Evolutionary conservation across 2,113 vertebrate genomes (phyloP).

Genomic region (Paradisaea rubra): DNA sequence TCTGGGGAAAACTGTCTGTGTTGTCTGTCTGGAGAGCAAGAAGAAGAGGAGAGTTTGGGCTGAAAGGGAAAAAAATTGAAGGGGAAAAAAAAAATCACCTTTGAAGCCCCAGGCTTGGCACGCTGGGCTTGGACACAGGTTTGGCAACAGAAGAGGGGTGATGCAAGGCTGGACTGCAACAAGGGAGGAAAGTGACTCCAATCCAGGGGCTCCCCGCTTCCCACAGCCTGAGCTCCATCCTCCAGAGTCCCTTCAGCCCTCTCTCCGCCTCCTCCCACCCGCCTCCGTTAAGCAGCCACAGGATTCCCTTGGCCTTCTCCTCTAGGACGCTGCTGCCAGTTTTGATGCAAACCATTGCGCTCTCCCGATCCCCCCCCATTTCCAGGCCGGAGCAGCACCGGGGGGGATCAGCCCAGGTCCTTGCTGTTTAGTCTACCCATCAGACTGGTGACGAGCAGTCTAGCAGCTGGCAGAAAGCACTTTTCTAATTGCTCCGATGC

Average conservation of each 20-base stretch:
- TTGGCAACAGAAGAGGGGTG: neutral
- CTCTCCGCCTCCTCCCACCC: neutral
- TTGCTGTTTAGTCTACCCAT: conserved; percentile 94
- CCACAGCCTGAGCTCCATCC: neutral
- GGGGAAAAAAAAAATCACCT: neutral
- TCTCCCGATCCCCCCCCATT: conserved; percentile 1
- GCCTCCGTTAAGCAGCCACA: neutral
- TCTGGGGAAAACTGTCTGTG: neutral
- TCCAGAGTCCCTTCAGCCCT: neutral
- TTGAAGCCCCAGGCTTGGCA: neutral
- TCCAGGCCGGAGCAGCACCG: conserved; percentile 56
- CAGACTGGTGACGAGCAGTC: conserved; percentile 89
- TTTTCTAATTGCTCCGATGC: conserved; percentile 15
- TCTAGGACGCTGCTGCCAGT: conserved; percentile 67
- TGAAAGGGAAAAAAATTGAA: neutral
- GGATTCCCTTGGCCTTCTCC: conserved; percentile 68
- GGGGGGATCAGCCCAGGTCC: conserved; percentile 60
- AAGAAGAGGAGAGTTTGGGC: neutral
- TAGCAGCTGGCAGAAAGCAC: conserved; percentile 62
- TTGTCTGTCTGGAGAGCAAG: neutral
- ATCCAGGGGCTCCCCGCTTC: accelerated
- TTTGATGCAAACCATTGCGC: conserved; percentile 77
- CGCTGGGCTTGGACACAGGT: accelerated
- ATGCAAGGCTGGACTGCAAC: neutral
- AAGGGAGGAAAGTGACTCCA: neutral